Base-by-base conservation (phyloP, 2,113 vertebrate species). In the Tetraodon nigroviridis region DNA sequence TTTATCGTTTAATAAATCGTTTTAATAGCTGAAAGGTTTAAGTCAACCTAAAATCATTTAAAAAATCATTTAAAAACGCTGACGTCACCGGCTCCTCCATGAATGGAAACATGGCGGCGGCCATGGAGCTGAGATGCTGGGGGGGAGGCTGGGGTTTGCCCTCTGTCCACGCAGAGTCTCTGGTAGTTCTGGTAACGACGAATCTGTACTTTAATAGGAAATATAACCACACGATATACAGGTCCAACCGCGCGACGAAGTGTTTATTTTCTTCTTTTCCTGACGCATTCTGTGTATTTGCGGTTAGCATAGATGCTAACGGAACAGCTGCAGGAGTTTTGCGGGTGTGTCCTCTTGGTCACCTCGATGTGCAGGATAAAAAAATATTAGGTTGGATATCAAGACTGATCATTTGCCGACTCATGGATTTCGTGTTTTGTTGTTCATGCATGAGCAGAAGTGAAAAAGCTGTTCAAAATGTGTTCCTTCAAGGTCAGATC, bases 61-160 rank as follows among this genome's bases (percentile, higher is more conserved):
- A n/a, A n/a, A n/a, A n/a, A n/a, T n/a, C 2, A 27, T n/a, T n/a
- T n/a, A 27, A 27, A 27, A 27, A 3, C 4, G 2, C 37, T 84
- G 79, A 85, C 84, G 84, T 86, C 84, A 79, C 3, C 41, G 1
- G 29, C 73, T 60, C 62, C 45, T 64, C 50, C 59, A 55, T 27
- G 46, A 57, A 66, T 61, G 60, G 61, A 83, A 93, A 92, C 84
- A 97, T 97, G 95, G 93, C 94, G 86, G 87, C 92, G 64, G 83
- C 93, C 92, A 92, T 96, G 91, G 92, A 95, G 83, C 91, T 98
- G 75, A 90, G 89, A 63, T 98, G 94, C 85, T 98, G 95, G 96
- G 94, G 93, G 66, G 93, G 90, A 48, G 96, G 87, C 46, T 98
- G 95, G 96, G 94, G 93, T 52, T 82, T 98, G 56, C 96, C 95